Conservation (phyloP, 2,888 invertebrate genomes). For the Dinocampus coccinellae region DNA sequence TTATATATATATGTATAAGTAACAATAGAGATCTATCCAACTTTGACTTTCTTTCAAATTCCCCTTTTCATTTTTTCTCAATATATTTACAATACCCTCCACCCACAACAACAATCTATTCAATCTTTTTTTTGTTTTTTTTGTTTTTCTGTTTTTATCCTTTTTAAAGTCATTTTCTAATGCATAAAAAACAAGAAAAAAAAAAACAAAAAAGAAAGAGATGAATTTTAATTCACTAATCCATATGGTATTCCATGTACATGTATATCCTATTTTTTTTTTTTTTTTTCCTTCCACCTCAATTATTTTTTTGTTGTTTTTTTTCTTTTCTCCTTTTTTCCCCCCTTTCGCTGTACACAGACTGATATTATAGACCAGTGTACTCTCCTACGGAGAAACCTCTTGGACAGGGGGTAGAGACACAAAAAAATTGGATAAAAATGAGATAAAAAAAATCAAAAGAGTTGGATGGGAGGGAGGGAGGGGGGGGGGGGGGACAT, state of each 20-base stretch:
- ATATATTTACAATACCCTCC: no score
- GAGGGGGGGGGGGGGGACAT: no score
- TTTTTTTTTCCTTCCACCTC: neutral
- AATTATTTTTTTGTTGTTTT: neutral
- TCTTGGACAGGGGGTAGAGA: slow-evolving; percentile 22
- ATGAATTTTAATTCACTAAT: slow-evolving; percentile 59
- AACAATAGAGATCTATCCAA: neutral
- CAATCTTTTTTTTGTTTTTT: neutral
- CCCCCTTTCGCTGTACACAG: no score
- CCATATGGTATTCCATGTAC: slow-evolving; percentile 53
- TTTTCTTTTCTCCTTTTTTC: neutral
- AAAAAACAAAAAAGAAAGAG: slow-evolving; percentile 13
- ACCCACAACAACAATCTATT: neutral
- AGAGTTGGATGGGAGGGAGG: neutral
- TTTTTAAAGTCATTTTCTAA: no score
- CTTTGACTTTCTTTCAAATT: slow-evolving; percentile 33
- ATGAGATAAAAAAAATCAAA: slow-evolving; percentile 18
- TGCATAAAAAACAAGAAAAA: no score
- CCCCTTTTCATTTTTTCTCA: neutral
- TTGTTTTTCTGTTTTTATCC: neutral
- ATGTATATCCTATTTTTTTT: neutral
- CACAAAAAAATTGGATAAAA: slow-evolving; percentile 26
- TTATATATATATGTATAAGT: slow-evolving; percentile 40
- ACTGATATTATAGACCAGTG: slow-evolving; percentile 29
- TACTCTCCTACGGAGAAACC: slow-evolving; percentile 22